Conservation (phyloP, 2,888 invertebrate genomes). For the Campoplex capitator region DNA sequence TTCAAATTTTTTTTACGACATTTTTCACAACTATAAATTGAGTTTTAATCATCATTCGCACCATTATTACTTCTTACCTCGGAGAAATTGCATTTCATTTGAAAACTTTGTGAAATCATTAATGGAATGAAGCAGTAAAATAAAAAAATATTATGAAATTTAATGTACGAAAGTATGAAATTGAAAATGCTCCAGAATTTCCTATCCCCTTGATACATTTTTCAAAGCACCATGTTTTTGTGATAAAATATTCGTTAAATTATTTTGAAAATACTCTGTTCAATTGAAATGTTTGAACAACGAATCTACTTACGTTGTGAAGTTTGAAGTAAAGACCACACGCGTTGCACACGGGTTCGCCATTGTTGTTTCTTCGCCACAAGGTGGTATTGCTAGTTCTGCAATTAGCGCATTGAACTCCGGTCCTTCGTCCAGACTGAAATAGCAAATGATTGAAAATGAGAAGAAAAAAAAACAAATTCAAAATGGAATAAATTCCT, state of each 20-base stretch:
- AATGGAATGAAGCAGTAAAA: neutral
- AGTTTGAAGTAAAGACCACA: slow-evolving; percentile 99
- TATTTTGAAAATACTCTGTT: neutral
- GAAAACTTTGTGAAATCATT: no score
- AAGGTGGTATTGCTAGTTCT: slow-evolving; percentile 94
- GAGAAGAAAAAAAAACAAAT: slow-evolving; percentile 1
- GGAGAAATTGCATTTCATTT: neutral
- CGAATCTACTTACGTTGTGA: slow-evolving; percentile 79
- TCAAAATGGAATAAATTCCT: neutral
- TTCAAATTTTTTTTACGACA: neutral
- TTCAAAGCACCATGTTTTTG: neutral
- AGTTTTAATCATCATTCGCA: no score
- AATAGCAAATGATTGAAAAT: slow-evolving; percentile 51
- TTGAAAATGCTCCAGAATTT: neutral
- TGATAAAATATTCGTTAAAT: neutral
- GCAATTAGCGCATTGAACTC: slow-evolving; percentile 91
- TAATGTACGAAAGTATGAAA: neutral
- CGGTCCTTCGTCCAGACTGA: slow-evolving; percentile 85
- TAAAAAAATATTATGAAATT: neutral
- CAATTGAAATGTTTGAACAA: neutral
- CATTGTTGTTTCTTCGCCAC: slow-evolving; percentile 99
- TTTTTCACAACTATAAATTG: no score
- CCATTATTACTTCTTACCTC: neutral
- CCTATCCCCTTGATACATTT: no score
- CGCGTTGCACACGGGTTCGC: slow-evolving; percentile 99